Percentiles rank a stretch among this genome's conserved stretches.
phyloP scores from a whole-genome alignment of 2,797 vertebrate species.

The Platalea minor region DNA sequence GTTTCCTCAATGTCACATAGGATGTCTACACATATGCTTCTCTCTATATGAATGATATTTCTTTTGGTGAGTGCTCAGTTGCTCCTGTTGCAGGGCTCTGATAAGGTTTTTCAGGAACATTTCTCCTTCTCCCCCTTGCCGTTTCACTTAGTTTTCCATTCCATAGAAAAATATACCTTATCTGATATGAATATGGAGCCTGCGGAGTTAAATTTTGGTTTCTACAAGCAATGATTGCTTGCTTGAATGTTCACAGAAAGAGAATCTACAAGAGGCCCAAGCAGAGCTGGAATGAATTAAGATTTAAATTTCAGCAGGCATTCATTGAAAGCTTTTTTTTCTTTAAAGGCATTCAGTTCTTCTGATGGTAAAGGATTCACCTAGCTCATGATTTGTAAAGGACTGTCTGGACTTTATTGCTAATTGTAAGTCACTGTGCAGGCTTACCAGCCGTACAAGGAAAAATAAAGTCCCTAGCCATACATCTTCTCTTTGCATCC shows the following conservation, averaged over 20 bases:
- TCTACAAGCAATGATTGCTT: not conserved
- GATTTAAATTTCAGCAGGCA: slow-evolving; percentile 21
- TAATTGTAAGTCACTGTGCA: not conserved
- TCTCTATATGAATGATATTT: not conserved
- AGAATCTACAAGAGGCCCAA: not conserved
- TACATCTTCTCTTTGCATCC: not conserved
- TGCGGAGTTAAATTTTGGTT: not conserved
- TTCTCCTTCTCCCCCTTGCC: not conserved
- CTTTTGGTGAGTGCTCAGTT: not conserved
- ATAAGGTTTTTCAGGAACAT: not conserved
- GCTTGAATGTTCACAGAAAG: not conserved
- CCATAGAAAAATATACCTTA: not conserved
- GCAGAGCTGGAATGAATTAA: not conserved
- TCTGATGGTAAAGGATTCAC: not conserved
- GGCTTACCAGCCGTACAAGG: not conserved
- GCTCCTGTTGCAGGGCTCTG: not conserved
- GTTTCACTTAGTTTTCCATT: not conserved
- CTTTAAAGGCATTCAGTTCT: slow-evolving; percentile 3
- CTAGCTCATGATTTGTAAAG: slow-evolving; percentile 2
- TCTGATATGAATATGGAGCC: not conserved
- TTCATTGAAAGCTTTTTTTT: not conserved
- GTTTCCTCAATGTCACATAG: not conserved
- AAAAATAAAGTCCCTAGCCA: not conserved
- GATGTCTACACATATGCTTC: not conserved
- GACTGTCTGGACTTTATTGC: not conserved